A percentile compares a stretch with the other conserved stretches of the same genome.
These are phyloP conservation scores for Florisuga fusca DNA, from an alignment of 2,797 vertebrate species.

Conservation along the genomic window DNA sequence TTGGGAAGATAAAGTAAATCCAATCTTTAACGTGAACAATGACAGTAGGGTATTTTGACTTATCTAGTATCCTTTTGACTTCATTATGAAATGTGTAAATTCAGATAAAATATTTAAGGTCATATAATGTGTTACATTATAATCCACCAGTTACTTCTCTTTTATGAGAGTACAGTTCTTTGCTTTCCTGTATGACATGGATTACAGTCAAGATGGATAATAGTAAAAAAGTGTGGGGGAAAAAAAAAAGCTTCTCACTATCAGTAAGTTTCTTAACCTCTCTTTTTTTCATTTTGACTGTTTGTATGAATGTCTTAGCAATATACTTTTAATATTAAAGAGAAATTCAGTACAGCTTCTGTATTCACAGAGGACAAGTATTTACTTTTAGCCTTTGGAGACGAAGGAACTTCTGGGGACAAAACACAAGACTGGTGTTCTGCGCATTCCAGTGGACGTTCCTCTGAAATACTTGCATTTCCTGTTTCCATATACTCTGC, in stretches of 20 bases:
- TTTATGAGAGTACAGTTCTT: background rate
- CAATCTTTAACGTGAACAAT: background rate
- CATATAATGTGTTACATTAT: background rate
- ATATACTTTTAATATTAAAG: background rate
- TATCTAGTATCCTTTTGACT: background rate
- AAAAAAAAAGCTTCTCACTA: background rate
- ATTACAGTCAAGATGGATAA: background rate
- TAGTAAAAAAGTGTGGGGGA: background rate
- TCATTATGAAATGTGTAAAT: background rate
- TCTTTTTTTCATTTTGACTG: background rate
- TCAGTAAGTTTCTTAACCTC: background rate
- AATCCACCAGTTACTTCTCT: background rate
- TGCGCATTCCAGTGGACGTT: slow-evolving; percentile 84
- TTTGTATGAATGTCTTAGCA: background rate
- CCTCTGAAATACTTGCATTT: slow-evolving; percentile 82
- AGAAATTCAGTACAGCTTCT: slow-evolving; percentile 9
- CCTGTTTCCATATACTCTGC: slow-evolving; percentile 90
- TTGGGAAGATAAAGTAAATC: background rate
- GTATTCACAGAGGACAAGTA: slow-evolving; percentile 30
- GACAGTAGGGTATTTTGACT: background rate
- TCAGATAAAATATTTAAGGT: background rate
- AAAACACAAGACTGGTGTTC: slow-evolving; percentile 86
- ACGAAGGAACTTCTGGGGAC: slow-evolving; percentile 87
- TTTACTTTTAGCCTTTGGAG: slow-evolving; percentile 93
- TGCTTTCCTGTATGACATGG: background rate